Base-by-base conservation (phyloP, 2,888 invertebrate species). In the Microdon myrmicae region DNA sequence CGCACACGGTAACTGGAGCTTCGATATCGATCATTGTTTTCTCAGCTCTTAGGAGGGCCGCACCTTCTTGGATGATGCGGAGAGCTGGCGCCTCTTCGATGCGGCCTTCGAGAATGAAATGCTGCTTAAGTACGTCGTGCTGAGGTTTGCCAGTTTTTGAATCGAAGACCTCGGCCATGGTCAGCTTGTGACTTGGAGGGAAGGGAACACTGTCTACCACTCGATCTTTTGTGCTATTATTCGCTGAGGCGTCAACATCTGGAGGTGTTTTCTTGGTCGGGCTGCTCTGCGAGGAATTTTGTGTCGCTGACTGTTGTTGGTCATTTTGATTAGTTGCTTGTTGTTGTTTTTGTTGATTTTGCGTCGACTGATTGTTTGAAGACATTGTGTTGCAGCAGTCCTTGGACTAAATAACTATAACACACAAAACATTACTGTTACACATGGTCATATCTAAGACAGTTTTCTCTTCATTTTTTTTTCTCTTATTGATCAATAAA, bases 11-110 rank as follows among this genome's bases (percentile, higher is more conserved):
- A 81, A 98, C 97, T 75, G 98, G 98, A 75, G 98, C 97, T 85
- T 97, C 97, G 82, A 98, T 96, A 84, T 98, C 97, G 80, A 98
- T 95, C 96, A 97, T 96, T 73, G 96, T 97, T 84, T 96, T 96
- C 83, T 97, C 97, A 78, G 94, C 71, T 20, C 73, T 72, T 79
- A 98, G 86, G 76, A 98, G 85, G 73, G 88, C 85, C 79, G 90
- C 90, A 78, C 97, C 96, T 82, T 97, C 96, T 84, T 95, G 94
- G 81, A 98, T 95, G 83, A 98, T 95, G 77, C 94, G 89, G 78
- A 98, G 86, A 72, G 97, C 97, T 73, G 95, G 95, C 79, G 92
- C 88, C 83, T 98, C 97, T 81, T 96, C 96, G 82, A 98, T 94
- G 78, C 97, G 88, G 72, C 98, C 98, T 84, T 98, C 97, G 80